Percentiles rank a stretch among this genome's conserved stretches.
Conservation (phyloP, 30 jellyfish, hydroid and myxozoan genomes). For the Hydractinia echinata region DNA sequence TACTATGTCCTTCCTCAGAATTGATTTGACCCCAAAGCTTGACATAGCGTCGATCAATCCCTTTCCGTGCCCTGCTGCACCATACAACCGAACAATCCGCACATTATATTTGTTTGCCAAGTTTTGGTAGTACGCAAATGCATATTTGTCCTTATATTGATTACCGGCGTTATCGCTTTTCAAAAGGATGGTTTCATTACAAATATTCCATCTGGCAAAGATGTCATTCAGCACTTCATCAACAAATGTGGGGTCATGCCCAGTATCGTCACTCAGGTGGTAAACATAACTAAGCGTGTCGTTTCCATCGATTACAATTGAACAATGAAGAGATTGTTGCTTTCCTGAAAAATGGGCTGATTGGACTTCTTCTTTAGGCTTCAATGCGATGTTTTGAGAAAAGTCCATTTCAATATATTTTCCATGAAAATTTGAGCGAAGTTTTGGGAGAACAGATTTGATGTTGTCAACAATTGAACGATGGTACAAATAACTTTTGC, state of each 20-base stretch:
- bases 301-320: constrained; percentile 6
- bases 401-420: constrained; percentile 30
- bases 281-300: not conserved
- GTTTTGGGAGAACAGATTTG: not conserved
- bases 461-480: not conserved
- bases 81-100: no score
- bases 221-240: constrained; percentile 27
- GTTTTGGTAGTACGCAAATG: no score
- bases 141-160: no score
- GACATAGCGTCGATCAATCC: no score
- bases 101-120: no score
- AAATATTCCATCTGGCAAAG: constrained; percentile 17
- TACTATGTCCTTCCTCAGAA: not conserved
- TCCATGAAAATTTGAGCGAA: not conserved
- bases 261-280: constrained; percentile 26
- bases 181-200: constrained; percentile 8
- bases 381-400: constrained; percentile 8
- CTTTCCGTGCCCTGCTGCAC: not conserved
- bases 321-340: constrained; percentile 9
- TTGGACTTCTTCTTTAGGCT: not conserved
- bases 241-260: constrained; percentile 31
- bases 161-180: constrained; percentile 18
- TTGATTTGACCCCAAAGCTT: constrained; percentile 6
- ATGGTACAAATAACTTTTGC: not conserved
- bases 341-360: not conserved